A percentile compares a stretch with the other conserved stretches of the same genome.
Conservation (phyloP, 2,797 vertebrate species). For the Poeciliopsis infans region DNA sequence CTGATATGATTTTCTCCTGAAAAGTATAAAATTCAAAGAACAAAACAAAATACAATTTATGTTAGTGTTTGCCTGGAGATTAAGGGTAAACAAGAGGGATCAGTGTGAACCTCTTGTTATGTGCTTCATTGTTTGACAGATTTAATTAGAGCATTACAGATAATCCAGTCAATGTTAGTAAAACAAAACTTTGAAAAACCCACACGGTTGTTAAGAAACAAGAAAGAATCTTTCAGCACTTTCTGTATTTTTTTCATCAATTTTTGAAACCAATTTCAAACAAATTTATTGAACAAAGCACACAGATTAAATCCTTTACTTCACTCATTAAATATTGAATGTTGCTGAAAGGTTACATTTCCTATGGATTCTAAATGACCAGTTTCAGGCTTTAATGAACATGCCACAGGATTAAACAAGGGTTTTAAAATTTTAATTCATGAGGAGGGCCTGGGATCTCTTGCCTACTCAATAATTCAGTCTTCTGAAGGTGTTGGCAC, state of each 20-base stretch:
- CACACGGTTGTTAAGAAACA: conserved; percentile 21
- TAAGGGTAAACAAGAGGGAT: background rate
- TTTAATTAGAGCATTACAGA: conserved; percentile 20
- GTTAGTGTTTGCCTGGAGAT: background rate
- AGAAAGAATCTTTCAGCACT: conserved; percentile 21
- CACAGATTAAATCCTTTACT: conserved; percentile 60
- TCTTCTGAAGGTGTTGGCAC: conserved; percentile 69
- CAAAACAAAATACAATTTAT: conserved; percentile 6
- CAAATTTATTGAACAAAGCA: conserved; percentile 61
- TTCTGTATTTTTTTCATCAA: conserved; percentile 15
- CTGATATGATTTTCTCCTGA: background rate
- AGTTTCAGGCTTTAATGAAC: conserved; percentile 72
- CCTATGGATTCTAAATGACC: conserved; percentile 62
- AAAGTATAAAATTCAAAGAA: background rate
- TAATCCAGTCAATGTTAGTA: conserved; percentile 19
- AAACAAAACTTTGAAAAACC: conserved; percentile 26
- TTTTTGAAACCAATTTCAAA: conserved; percentile 40
- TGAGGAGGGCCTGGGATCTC: conserved; percentile 66
- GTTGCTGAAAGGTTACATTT: conserved; percentile 72
- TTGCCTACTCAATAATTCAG: conserved; percentile 74
- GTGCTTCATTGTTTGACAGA: conserved; percentile 4
- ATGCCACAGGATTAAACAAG: conserved; percentile 72
- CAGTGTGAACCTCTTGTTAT: conserved; percentile 5
- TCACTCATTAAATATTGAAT: conserved; percentile 72
- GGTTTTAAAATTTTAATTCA: conserved; percentile 73